Percentiles rank a stretch among this genome's conserved stretches.
Conservation (phyloP, 2,797 vertebrate species). For the Neosalanx taihuensis region DNA sequence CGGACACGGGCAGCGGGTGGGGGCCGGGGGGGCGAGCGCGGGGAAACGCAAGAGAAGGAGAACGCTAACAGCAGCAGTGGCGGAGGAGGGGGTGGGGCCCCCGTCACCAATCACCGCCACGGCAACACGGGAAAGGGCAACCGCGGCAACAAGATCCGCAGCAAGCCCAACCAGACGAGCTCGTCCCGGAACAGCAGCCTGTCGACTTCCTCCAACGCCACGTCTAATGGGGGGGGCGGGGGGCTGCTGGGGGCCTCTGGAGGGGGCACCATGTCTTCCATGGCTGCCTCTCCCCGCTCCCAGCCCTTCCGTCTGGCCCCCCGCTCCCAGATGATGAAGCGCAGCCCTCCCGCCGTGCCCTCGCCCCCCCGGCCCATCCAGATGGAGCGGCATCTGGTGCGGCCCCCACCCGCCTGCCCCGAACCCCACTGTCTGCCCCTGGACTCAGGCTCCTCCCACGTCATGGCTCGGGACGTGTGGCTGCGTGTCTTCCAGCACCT, state of each 20-base stretch:
- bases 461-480: constrained; percentile 84
- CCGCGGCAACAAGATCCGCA: constrained; percentile 65
- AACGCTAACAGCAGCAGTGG: constrained; percentile 66
- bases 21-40: constrained; percentile 40
- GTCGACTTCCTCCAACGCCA: constrained; percentile 54
- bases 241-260: constrained; percentile 17
- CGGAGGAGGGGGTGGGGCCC: constrained; percentile 1
- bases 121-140: constrained; percentile 54
- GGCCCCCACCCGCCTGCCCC: constrained; percentile 85
- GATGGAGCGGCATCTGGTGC: constrained; percentile 87
- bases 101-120: constrained; percentile 70
- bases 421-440: constrained; percentile 87
- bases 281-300: constrained; percentile 66
- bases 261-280: constrained; percentile 50
- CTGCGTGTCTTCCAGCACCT: constrained; percentile 86
- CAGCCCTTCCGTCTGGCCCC: constrained; percentile 68
- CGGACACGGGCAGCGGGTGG: constrained; percentile 63
- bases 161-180: constrained; percentile 51
- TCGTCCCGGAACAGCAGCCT: constrained; percentile 19
- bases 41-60: constrained; percentile 64
- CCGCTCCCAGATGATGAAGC: constrained; percentile 76
- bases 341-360: constrained; percentile 81
- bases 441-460: constrained; percentile 82
- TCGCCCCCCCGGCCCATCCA: constrained; percentile 83
- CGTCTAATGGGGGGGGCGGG: constrained; percentile 59